A percentile compares a stretch with the other conserved stretches of the same genome.
These are phyloP conservation scores for Polia nebulosa DNA, from an alignment of 2,888 invertebrate genomes.

Conservation along the genomic window DNA sequence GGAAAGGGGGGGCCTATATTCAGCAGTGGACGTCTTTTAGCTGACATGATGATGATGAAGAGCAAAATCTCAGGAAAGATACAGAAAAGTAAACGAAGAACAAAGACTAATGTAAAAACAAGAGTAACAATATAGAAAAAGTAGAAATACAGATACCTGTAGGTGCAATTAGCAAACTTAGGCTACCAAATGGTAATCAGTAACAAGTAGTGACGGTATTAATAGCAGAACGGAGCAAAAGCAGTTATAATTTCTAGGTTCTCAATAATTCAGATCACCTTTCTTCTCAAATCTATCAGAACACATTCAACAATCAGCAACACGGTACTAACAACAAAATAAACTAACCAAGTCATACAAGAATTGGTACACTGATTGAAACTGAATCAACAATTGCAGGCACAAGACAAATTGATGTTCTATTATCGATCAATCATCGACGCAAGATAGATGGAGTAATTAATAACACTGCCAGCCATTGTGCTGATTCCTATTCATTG, in stretches of 20 bases:
- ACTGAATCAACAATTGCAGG: conserved; percentile 47
- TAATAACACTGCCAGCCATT: conserved; percentile 46
- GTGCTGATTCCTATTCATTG: conserved; percentile 40
- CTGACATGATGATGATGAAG: background rate
- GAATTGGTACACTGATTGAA: conserved; percentile 47
- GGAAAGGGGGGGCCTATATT: too few species aligned
- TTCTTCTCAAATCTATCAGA: background rate
- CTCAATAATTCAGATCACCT: background rate
- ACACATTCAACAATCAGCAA: background rate
- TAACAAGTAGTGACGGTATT: background rate
- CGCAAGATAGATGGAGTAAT: conserved; percentile 46
- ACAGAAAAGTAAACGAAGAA: background rate
- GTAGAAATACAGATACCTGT: background rate
- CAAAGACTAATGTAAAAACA: background rate
- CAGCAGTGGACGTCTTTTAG: background rate
- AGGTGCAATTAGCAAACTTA: background rate
- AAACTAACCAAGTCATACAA: conserved; percentile 7
- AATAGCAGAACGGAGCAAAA: background rate
- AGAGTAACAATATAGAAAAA: conserved; percentile 2
- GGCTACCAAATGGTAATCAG: background rate
- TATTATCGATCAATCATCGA: conserved; percentile 54
- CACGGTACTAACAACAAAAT: background rate
- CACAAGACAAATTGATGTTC: conserved; percentile 55
- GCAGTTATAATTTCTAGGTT: background rate
- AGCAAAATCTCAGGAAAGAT: too few species aligned